Percentiles rank a stretch among this genome's conserved stretches.
Evolutionary conservation across 2,113 vertebrate genomes (phyloP).

Genomic region (Anoplopoma fimbria): DNA sequence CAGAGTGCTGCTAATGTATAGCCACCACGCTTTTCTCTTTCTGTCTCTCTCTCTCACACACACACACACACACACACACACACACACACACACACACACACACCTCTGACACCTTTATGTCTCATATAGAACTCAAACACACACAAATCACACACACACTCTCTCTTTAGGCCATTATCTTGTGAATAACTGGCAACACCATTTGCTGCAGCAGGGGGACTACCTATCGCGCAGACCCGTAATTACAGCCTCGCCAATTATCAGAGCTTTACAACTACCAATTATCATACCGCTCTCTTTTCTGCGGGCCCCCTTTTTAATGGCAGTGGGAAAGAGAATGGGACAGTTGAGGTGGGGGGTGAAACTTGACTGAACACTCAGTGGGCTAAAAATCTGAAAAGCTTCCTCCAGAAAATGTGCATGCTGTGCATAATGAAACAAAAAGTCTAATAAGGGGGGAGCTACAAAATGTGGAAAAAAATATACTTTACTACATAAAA

Average conservation of each 20-base stretch:
- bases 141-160: slow-evolving; percentile 22
- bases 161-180: slow-evolving; percentile 60
- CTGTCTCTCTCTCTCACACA: slow-evolving; percentile 15
- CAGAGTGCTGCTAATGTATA: slow-evolving; percentile 57
- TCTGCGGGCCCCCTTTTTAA: slow-evolving; percentile 64
- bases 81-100: slow-evolving; percentile 35
- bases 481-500: slow-evolving; percentile 1
- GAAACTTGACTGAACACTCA: slow-evolving; percentile 34
- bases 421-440: slow-evolving; percentile 53
- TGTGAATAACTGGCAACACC: slow-evolving; percentile 62
- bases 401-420: slow-evolving; percentile 42
- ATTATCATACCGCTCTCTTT: slow-evolving; percentile 68
- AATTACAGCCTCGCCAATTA: slow-evolving; percentile 77
- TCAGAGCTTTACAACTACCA: slow-evolving; percentile 76
- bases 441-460: slow-evolving; percentile 28
- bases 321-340: slow-evolving; percentile 42
- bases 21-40: slow-evolving; percentile 12
- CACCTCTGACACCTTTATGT: slow-evolving; percentile 43
- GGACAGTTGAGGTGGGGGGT: slow-evolving; percentile 48
- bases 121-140: slow-evolving; percentile 27
- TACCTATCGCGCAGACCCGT: slow-evolving; percentile 59
- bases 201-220: slow-evolving; percentile 46
- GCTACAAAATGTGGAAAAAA: background rate
- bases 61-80: slow-evolving; percentile 41
- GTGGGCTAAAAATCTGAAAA: slow-evolving; percentile 10